Percentiles rank a stretch among this genome's conserved stretches.
Conservation (phyloP, 2,113 vertebrate species). For the Scopus umbretta region DNA sequence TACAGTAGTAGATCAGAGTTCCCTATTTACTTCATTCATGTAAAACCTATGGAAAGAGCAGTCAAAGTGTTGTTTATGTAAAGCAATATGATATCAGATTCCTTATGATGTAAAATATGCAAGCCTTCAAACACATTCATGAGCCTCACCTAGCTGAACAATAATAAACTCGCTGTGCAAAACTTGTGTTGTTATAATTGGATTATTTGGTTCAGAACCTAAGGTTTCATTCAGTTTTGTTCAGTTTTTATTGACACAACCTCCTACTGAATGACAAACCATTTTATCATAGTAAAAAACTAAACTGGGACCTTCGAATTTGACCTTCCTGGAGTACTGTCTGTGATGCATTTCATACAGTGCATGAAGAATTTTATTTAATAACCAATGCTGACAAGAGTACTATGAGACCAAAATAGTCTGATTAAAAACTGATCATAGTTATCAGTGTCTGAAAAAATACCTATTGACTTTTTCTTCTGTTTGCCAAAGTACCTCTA, state of each 20-base stretch:
- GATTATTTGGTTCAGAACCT: conserved; percentile 23
- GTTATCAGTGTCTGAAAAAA: conserved; percentile 51
- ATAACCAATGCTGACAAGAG: conserved; percentile 22
- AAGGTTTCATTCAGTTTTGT: not conserved
- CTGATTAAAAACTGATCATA: conserved; percentile 6
- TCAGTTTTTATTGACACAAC: not conserved
- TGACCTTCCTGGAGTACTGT: not conserved
- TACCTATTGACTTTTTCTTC: conserved; percentile 30
- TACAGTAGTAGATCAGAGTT: not conserved
- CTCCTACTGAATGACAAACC: not conserved
- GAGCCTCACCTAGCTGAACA: not conserved
- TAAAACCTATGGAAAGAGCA: not conserved
- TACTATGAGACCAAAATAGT: not conserved
- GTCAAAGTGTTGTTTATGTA: not conserved
- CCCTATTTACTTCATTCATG: not conserved
- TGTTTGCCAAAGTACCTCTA: conserved; percentile 42
- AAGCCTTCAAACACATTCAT: not conserved
- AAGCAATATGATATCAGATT: not conserved
- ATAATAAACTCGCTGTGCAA: not conserved
- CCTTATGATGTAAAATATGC: not conserved
- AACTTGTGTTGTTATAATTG: conserved; percentile 11
- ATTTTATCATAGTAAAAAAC: not conserved
- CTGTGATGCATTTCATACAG: not conserved
- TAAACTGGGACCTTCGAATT: not conserved
- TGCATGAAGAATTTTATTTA: not conserved